Conservation (phyloP, 2,113 vertebrate genomes). For the Daboia siamensis region DNA sequence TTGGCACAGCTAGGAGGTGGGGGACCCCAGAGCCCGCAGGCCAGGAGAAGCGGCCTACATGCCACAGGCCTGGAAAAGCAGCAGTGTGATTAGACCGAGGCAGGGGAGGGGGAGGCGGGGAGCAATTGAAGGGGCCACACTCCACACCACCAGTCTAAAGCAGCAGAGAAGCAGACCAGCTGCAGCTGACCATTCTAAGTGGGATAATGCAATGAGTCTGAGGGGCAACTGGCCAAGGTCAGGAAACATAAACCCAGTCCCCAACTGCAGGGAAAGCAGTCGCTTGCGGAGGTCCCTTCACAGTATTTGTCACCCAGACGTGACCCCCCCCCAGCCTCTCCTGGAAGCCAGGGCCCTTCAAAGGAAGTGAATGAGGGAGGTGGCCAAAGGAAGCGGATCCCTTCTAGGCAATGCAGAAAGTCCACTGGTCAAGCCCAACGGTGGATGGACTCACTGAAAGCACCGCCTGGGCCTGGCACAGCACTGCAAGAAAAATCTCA, state of each 20-base stretch:
- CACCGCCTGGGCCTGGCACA: not conserved
- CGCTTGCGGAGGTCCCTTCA: conserved; percentile 1
- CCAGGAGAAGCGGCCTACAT: not conserved
- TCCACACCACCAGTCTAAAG: not conserved
- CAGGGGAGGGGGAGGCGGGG: not conserved
- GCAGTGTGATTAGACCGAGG: not conserved
- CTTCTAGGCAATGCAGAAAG: not conserved
- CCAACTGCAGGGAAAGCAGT: not conserved
- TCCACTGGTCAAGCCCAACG: not conserved
- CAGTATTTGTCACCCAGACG: conserved; percentile 1
- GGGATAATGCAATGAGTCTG: not conserved
- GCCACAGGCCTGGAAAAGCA: not conserved
- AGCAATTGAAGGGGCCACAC: too few relatives aligned
- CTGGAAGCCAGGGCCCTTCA: not conserved
- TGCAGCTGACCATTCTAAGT: not conserved
- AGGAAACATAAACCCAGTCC: not conserved
- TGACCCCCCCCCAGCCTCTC: not conserved
- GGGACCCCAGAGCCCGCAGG: not conserved
- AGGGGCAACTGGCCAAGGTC: not conserved
- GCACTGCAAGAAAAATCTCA: not conserved
- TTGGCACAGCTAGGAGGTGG: not conserved
- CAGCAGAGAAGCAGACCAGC: not conserved
- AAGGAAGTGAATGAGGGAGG: not conserved
- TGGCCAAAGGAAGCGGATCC: not conserved
- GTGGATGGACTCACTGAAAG: not conserved